Percentiles rank a stretch among this genome's conserved stretches.
Conservation (phyloP, 2,797 vertebrate species). For the Dipus sagitta region DNA sequence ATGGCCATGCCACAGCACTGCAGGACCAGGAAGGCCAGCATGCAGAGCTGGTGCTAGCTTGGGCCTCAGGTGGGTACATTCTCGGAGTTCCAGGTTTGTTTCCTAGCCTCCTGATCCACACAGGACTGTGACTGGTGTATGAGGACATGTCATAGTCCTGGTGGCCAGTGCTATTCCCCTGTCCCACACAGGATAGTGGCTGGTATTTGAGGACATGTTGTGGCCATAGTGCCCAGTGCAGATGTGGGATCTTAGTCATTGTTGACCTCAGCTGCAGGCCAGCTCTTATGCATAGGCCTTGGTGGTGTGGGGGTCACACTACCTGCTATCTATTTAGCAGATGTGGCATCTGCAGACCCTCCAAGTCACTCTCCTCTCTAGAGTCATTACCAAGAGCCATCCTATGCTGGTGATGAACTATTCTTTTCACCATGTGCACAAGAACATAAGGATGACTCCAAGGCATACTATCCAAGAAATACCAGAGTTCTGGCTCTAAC, state of each 20-base stretch:
- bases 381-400: neutral
- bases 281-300: neutral
- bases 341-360: neutral
- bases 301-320: too few relatives aligned
- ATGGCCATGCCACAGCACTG: too few relatives aligned
- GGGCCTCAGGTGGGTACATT: neutral
- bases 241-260: fast-evolving
- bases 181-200: neutral
- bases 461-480: neutral
- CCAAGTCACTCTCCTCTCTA: neutral
- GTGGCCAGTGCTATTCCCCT: neutral
- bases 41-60: too few relatives aligned
- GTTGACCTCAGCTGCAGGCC: too few relatives aligned
- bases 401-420: neutral
- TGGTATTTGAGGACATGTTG: neutral
- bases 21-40: too few relatives aligned
- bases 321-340: too few relatives aligned
- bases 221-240: neutral
- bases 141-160: neutral
- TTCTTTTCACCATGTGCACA: neutral
- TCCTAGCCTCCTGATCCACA: neutral
- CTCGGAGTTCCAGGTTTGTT: too few relatives aligned
- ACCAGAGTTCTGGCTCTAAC: neutral
- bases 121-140: neutral
- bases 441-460: neutral